phyloP scores from a whole-genome alignment of 1,140 invertebrate genomes.

The Panagrolaimus sp. region DNA sequence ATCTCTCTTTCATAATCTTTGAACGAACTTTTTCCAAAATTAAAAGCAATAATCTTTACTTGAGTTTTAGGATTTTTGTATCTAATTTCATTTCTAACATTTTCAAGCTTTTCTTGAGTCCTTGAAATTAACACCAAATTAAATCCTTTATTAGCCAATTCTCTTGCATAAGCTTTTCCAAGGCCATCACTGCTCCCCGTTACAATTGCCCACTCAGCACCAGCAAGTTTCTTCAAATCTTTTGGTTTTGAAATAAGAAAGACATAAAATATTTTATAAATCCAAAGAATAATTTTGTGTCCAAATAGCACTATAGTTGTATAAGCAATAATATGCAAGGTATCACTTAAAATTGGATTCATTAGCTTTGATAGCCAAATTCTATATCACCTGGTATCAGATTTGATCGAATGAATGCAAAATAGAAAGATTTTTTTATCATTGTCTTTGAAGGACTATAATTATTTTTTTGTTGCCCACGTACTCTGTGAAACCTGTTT shows the following conservation, averaged over 20 bases:
- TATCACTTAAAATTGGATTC: neutral
- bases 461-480: no score
- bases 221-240: neutral
- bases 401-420: no score
- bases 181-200: slow-evolving; percentile 28
- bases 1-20: slow-evolving; percentile 28
- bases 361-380: neutral
- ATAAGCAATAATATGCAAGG: slow-evolving; percentile 3
- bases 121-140: slow-evolving; percentile 23
- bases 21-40: slow-evolving; percentile 39
- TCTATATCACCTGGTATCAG: no score
- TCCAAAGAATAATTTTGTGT: neutral
- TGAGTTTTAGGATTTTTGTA: neutral
- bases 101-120: slow-evolving; percentile 19
- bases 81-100: slow-evolving; percentile 10
- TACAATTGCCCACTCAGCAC: slow-evolving; percentile 3
- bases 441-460: no score
- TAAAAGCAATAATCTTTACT: slow-evolving; percentile 40
- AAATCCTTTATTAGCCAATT: slow-evolving; percentile 21
- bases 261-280: slow-evolving; percentile 3
- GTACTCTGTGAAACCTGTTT: no score
- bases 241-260: neutral
- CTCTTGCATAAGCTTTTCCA: slow-evolving; percentile 23
- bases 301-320: neutral
- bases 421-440: no score